Conservation (phyloP, 2,888 invertebrate genomes). For the Orthonevra nobilis region DNA sequence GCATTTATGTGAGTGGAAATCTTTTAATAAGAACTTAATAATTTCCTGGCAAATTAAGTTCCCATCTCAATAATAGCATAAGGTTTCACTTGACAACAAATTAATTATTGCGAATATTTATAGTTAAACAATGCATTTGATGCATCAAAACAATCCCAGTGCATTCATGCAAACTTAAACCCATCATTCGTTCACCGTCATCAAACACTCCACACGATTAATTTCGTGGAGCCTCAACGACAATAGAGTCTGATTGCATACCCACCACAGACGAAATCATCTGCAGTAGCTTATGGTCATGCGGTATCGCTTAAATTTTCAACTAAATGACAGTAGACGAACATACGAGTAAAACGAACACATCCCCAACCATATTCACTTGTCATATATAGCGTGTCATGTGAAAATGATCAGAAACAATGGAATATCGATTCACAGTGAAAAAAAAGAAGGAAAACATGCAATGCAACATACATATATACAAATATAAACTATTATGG, state of each 20-base stretch:
- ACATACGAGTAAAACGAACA: conserved; percentile 12
- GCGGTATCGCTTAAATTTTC: conserved; percentile 29
- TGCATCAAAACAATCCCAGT: too few relatives aligned
- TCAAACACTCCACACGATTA: background rate
- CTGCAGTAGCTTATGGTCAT: conserved; percentile 40
- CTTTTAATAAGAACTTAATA: too few relatives aligned
- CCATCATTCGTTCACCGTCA: conserved; percentile 4
- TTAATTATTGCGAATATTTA: too few relatives aligned
- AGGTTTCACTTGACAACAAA: too few relatives aligned
- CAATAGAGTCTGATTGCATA: conserved; percentile 13
- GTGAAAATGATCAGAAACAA: conserved; percentile 54
- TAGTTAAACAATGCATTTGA: too few relatives aligned
- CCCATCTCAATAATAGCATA: too few relatives aligned
- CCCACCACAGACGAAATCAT: conserved; percentile 39
- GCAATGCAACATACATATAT: background rate
- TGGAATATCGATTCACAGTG: conserved; percentile 59
- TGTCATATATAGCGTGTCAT: conserved; percentile 32
- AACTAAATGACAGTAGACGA: conserved; percentile 42
- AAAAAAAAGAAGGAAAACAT: conserved; percentile 18
- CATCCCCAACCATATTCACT: conserved; percentile 8
- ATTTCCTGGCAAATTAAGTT: too few relatives aligned
- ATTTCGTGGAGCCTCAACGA: conserved; percentile 5
- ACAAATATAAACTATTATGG: background rate
- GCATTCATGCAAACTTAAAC: conserved; percentile 8
- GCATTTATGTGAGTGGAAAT: too few relatives aligned